Conservation (phyloP, 2,797 vertebrate genomes). For the Tokudaia muenninki region DNA sequence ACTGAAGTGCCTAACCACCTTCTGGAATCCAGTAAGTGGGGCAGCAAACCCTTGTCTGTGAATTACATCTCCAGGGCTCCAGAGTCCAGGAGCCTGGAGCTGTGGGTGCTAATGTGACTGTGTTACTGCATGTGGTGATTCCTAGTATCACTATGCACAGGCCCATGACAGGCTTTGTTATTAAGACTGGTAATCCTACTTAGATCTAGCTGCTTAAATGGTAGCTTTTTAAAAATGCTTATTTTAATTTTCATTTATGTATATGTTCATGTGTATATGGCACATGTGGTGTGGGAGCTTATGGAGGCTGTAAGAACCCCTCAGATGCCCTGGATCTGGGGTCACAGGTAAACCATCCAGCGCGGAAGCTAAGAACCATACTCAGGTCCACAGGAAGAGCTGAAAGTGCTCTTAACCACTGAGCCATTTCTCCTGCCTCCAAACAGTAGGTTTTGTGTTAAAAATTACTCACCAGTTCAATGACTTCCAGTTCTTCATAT, state of each 20-base stretch:
- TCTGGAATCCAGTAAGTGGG: constrained; percentile 92
- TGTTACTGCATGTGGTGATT: background rate
- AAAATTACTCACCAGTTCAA: background rate
- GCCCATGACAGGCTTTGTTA: background rate
- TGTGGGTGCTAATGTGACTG: background rate
- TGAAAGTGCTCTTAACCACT: background rate
- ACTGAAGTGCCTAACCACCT: constrained; percentile 90
- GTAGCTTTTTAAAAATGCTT: background rate
- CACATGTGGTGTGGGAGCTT: background rate
- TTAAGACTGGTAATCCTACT: constrained; percentile 55
- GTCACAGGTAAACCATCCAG: background rate
- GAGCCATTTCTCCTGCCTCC: background rate
- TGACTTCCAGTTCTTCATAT: background rate
- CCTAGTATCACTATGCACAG: background rate
- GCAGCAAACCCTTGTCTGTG: background rate
- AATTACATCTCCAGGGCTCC: background rate
- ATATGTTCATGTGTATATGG: background rate
- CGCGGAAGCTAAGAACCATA: background rate
- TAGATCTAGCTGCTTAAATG: background rate
- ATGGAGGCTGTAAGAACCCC: background rate
- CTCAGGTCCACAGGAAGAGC: background rate
- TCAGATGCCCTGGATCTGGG: background rate
- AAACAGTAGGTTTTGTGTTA: background rate
- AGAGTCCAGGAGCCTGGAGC: background rate
- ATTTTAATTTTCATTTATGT: background rate